Evolutionary conservation across 2,888 invertebrate species (phyloP), one percentile per base, ranked within the genome.

Genomic region (Brachyptera risi): DNA sequence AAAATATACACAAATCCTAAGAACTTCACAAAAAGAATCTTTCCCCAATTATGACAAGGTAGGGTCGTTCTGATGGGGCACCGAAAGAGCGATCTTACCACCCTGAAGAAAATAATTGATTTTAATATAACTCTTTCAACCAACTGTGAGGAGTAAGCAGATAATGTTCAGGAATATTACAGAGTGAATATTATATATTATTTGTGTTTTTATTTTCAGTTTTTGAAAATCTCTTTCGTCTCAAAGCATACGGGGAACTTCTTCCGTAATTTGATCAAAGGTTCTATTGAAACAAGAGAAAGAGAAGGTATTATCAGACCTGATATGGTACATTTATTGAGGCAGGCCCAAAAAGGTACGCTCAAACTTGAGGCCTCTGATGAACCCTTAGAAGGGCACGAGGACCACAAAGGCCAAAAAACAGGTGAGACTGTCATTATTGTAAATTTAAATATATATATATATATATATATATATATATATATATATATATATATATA

Each of bases 281-380:
- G 27, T 15, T 31, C 26, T 9, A 51, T 51, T 24, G 23, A n/a
- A 3, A 11, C 24, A 4, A 5, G 50, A 26, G 50, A 51, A 15
- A 31, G 27, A 17, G 17, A 51, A n/a, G 31, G 31, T 17, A 51
- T 51, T 27, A n/a, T 26, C 17, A 26, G 50, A 51, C 50, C 50
- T 4, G 50, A 51, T 19, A 51, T 51, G 50, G 31, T 51, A n/a
- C 50, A 51, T 9, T 15, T 51, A 31, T 31, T 51, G 27, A 51
- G 26, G 50, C 26, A 51, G 17, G 50, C 50, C 2, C 24, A 19
- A 31, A 51, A 51, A 27, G 50, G 50, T 15, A 26, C 50, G 3
- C 50, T 51, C 7, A 27, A 23, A 3, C 17, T 31, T 27, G 50
- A 51, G 5, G 19, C 17, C 2, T 27, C 50, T 5, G 31, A 27